phyloP scores from a whole-genome alignment of 2,113 vertebrate species.

The Myxocyprinus asiaticus region DNA sequence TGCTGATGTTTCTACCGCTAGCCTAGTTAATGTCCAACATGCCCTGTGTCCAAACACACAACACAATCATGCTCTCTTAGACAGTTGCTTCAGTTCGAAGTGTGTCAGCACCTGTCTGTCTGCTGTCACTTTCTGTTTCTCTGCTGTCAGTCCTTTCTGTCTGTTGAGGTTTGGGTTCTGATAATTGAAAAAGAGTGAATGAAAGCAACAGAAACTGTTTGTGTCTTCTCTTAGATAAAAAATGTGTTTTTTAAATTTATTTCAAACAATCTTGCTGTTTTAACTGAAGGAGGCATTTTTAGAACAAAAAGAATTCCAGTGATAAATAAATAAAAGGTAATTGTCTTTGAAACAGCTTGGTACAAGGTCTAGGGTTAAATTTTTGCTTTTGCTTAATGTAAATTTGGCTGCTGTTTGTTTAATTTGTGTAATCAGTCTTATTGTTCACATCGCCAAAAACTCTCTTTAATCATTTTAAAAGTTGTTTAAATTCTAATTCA shows the following conservation, averaged over 20 bases:
- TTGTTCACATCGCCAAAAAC: conserved; percentile 36
- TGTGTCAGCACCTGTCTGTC: conserved; percentile 18
- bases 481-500: conserved; percentile 47
- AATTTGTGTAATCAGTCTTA: conserved; percentile 40
- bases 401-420: conserved; percentile 33
- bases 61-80: conserved; percentile 18
- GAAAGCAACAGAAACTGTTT: not conserved
- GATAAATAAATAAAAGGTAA: conserved; percentile 13
- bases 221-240: not conserved
- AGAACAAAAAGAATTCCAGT: not conserved
- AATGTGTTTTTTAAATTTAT: no score
- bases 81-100: not conserved
- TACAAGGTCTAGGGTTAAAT: not conserved
- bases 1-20: conserved; percentile 19
- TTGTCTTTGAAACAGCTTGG: conserved; percentile 12
- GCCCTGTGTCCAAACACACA: conserved; percentile 22
- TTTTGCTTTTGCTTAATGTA: conserved; percentile 10
- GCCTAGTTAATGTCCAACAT: conserved; percentile 36
- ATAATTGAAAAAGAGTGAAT: conserved; percentile 16
- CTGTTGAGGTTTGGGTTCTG: conserved; percentile 6
- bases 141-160: conserved; percentile 3
- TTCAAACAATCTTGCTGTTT: no score
- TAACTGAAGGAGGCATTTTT: no score
- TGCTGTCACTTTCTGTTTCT: conserved; percentile 6
- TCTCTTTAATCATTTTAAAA: conserved; percentile 50